These are phyloP conservation scores for Syrphus vitripennis DNA, from an alignment of 2,888 invertebrate species.

Conservation along the genomic window DNA sequence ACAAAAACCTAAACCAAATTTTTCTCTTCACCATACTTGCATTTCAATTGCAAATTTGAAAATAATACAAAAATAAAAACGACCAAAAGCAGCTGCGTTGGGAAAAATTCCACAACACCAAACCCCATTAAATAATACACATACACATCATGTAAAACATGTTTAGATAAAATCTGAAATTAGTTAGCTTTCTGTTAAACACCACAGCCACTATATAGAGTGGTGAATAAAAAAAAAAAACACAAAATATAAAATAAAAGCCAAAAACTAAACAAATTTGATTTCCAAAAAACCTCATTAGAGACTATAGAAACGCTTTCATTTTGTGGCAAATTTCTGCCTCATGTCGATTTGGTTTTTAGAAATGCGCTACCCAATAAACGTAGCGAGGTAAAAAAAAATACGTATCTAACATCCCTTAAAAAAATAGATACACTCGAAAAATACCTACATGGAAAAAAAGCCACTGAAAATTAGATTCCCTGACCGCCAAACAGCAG, in stretches of 20 bases:
- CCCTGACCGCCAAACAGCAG: constrained; percentile 68
- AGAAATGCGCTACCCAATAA: constrained; percentile 27
- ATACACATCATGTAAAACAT: constrained; percentile 13
- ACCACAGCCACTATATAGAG: constrained; percentile 14
- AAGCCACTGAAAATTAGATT: constrained; percentile 48
- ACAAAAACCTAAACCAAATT: background rate
- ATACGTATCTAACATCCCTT: background rate
- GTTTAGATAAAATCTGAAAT: constrained; percentile 68
- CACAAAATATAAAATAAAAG: background rate
- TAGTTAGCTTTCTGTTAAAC: constrained; percentile 56
- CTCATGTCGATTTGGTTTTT: constrained; percentile 59
- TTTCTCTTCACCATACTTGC: background rate
- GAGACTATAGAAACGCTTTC: constrained; percentile 60
- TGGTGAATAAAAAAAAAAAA: background rate
- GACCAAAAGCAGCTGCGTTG: constrained; percentile 32
- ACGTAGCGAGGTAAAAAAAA: constrained; percentile 26
- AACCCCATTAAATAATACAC: too few species aligned
- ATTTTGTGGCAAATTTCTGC: constrained; percentile 58
- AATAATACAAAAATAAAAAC: constrained; percentile 24
- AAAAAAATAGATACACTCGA: background rate
- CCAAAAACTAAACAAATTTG: constrained; percentile 33
- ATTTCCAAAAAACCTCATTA: constrained; percentile 60
- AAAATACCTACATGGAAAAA: background rate
- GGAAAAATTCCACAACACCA: constrained; percentile 32
- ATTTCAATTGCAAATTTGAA: constrained; percentile 31